Evolutionary conservation across 1,140 invertebrate genomes (phyloP), one percentile per base, ranked within the genome.

Genomic region (Musca vetustissima): DNA sequence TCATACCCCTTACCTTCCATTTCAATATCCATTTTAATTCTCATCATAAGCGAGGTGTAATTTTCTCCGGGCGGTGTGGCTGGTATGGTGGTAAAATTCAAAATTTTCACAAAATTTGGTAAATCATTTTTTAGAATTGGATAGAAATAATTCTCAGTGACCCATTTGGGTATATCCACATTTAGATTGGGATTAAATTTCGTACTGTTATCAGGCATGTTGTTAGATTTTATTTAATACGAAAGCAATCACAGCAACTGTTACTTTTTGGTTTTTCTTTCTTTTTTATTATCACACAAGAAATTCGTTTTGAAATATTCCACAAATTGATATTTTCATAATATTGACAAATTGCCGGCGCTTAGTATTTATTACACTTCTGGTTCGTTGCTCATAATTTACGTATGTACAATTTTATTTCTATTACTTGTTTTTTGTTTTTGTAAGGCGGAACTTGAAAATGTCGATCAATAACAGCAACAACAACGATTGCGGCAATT

Each of bases 21-120:
- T 77, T 81, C 75, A 22, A 81, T 77, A 68, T 81, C 79, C 55
- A 81, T 76, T 69, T 75, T 75, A 69, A 81, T 73, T 66, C 79
- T 77, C 72, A 80, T 73, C 71, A 81, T 70, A 68, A 79, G 49
- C 49, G 78, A 81, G 49, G 78, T 80, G 28, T 75, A 81, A 59
- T 74, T 75, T 61, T 81, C 79, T 21, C 79, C 79, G 1, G 76
- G 78, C 11, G 78, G 73, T 36, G 75, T 77, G 22, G 78, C 78
- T 17, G 78, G 73, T 28, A 80, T 80, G 24, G 77, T 75, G 11
- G 73, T 69, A 49, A 80, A 71, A 72, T 78, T 78, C 52, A 80
- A 50, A 28, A 80, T 80, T 70, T 79, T 76, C 4, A 74, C 73
- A 65, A 80, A 78, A n/a, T 80, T 75, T 6, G 52, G 65, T 2